phyloP scores from a whole-genome alignment of 2,113 vertebrate species.

The Plectropomus leopardus region DNA sequence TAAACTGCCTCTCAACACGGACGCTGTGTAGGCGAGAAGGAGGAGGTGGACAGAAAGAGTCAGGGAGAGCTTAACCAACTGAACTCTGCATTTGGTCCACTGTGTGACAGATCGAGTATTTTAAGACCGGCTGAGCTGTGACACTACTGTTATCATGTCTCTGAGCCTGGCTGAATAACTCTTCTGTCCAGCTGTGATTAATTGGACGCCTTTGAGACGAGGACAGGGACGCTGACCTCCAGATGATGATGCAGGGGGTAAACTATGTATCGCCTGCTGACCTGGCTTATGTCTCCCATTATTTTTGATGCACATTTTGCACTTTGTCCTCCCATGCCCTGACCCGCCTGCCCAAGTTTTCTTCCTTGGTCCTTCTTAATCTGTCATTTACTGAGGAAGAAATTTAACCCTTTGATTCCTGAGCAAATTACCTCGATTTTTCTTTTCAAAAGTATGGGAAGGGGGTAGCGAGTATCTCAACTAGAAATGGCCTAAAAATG shows the following conservation, averaged over 20 bases:
- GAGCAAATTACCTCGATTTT: too few species aligned
- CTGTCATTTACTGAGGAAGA: background rate
- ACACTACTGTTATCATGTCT: slow-evolving; percentile 34
- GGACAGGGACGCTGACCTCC: slow-evolving; percentile 26
- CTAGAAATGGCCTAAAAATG: too few species aligned
- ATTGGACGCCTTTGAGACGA: slow-evolving; percentile 25
- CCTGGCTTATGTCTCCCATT: background rate
- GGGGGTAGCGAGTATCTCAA: too few species aligned
- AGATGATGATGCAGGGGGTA: slow-evolving; percentile 18
- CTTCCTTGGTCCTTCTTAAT: background rate
- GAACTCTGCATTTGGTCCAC: slow-evolving; percentile 26
- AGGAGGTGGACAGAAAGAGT: slow-evolving; percentile 8
- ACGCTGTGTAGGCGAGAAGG: slow-evolving; percentile 7
- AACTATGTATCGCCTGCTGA: slow-evolving; percentile 10
- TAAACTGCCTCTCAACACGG: background rate
- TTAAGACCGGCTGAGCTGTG: slow-evolving; percentile 42
- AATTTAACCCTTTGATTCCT: too few species aligned
- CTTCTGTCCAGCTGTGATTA: slow-evolving; percentile 47
- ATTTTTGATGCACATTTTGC: slow-evolving; percentile 17
- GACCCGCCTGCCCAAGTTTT: background rate
- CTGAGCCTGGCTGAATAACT: slow-evolving; percentile 37
- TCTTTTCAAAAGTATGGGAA: too few species aligned
- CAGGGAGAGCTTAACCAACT: slow-evolving; percentile 25
- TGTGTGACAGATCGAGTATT: slow-evolving; percentile 60
- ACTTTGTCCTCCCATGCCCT: background rate